phyloP scores from a whole-genome alignment of 1,140 invertebrate species.

The Drosophila tani region DNA sequence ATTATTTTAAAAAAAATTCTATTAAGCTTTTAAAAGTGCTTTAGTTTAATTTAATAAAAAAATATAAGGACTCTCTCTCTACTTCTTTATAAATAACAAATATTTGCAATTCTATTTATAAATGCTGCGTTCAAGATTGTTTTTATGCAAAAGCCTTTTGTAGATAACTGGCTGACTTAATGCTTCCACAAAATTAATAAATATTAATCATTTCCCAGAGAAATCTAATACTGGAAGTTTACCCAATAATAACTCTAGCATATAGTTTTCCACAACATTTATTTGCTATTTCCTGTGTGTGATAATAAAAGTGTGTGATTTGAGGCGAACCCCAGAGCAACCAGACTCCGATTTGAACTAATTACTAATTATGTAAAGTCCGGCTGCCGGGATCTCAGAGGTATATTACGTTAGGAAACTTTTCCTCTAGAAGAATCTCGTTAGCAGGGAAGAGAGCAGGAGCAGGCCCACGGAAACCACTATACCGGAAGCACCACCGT shows the following conservation, averaged over 20 bases:
- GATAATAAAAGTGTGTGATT: not conserved
- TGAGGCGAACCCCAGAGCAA: not conserved
- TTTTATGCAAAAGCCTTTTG: too few species aligned
- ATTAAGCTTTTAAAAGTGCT: too few species aligned
- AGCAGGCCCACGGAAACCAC: slow-evolving; percentile 49
- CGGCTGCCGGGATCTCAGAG: slow-evolving; percentile 1
- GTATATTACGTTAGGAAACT: not conserved
- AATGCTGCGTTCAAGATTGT: too few species aligned
- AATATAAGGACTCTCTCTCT: too few species aligned
- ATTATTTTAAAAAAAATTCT: too few species aligned
- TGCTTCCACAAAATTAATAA: too few species aligned
- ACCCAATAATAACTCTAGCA: not conserved
- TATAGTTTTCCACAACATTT: slow-evolving; percentile 32
- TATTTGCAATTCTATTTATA: too few species aligned
- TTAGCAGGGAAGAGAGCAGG: slow-evolving; percentile 37
- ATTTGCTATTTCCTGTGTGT: slow-evolving; percentile 23
- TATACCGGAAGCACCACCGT: slow-evolving; percentile 20
- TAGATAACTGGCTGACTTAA: too few species aligned
- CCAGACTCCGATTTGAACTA: slow-evolving; percentile 1
- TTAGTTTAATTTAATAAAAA: too few species aligned
- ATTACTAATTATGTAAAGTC: not conserved
- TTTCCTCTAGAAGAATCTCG: slow-evolving; percentile 29
- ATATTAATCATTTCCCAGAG: too few species aligned
- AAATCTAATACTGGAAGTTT: too few species aligned
- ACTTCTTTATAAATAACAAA: too few species aligned